phyloP scores from a whole-genome alignment of 2,888 invertebrate genomes.

The Mamestra brassicae region DNA sequence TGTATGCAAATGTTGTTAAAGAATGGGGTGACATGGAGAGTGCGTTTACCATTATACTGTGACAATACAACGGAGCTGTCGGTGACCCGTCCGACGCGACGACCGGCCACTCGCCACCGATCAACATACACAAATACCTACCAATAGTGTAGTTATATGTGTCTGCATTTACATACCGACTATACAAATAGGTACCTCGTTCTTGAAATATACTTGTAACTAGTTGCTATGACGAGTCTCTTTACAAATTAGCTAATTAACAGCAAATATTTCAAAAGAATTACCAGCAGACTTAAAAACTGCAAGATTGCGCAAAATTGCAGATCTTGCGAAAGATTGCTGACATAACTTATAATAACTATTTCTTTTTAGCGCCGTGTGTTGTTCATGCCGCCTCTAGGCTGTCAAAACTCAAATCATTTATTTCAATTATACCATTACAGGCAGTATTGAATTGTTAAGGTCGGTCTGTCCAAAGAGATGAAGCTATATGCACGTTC shows the following conservation, averaged over 20 bases:
- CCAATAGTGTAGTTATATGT: constrained; percentile 2
- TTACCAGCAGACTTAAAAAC: constrained; percentile 19
- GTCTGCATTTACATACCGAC: constrained; percentile 19
- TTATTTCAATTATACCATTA: too few species aligned
- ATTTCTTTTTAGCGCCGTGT: neutral
- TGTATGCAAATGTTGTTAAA: constrained; percentile 78
- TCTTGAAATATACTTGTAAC: constrained; percentile 19
- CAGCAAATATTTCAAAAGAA: neutral
- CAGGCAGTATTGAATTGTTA: too few species aligned
- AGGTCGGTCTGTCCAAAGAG: too few species aligned
- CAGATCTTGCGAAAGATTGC: constrained; percentile 17
- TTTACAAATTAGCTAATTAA: constrained; percentile 29
- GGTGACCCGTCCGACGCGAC: constrained; percentile 28
- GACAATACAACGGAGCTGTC: constrained; percentile 54
- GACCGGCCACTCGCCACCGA: constrained; percentile 13
- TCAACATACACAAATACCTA: neutral
- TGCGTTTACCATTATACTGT: constrained; percentile 68
- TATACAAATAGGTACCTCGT: constrained; percentile 22
- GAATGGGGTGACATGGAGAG: constrained; percentile 67
- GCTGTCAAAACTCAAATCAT: neutral
- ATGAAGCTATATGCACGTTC: too few species aligned
- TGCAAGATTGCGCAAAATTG: constrained; percentile 10
- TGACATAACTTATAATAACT: neutral
- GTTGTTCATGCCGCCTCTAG: neutral
- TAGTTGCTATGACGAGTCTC: constrained; percentile 2